Conservation (phyloP, 1,140 invertebrate species). For the Bombus picipes region DNA sequence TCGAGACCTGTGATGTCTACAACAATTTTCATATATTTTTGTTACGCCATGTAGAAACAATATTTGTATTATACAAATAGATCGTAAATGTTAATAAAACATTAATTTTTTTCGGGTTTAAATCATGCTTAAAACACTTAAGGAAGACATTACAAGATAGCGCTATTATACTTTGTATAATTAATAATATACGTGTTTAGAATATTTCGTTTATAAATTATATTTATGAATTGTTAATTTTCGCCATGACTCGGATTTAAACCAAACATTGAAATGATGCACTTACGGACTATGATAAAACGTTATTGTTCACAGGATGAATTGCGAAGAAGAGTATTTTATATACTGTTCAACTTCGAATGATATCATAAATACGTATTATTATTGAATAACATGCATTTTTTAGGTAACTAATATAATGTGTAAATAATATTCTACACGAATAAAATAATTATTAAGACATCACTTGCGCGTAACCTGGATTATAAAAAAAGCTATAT, state of each 20-base stretch:
- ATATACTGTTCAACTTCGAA: constrained; percentile 8
- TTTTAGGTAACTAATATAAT: constrained; percentile 8
- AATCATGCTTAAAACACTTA: background rate
- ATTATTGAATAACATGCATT: background rate
- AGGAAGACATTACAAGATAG: background rate
- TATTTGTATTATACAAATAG: background rate
- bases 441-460: constrained; percentile 2
- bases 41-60: background rate
- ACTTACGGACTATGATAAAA: background rate
- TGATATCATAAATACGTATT: background rate
- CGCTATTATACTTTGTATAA: background rate
- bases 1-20: constrained; percentile 33
- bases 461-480: background rate
- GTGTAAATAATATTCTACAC: constrained; percentile 16
- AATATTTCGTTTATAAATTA: background rate
- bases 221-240: background rate
- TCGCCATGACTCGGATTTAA: background rate
- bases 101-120: background rate
- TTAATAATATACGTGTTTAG: background rate
- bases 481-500: no score
- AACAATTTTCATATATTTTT: constrained; percentile 44
- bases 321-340: background rate
- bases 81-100: background rate
- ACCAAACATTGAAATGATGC: background rate
- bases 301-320: background rate